phyloP scores from a whole-genome alignment of 2,888 invertebrate genomes.

The Mactromeris polynyma region DNA sequence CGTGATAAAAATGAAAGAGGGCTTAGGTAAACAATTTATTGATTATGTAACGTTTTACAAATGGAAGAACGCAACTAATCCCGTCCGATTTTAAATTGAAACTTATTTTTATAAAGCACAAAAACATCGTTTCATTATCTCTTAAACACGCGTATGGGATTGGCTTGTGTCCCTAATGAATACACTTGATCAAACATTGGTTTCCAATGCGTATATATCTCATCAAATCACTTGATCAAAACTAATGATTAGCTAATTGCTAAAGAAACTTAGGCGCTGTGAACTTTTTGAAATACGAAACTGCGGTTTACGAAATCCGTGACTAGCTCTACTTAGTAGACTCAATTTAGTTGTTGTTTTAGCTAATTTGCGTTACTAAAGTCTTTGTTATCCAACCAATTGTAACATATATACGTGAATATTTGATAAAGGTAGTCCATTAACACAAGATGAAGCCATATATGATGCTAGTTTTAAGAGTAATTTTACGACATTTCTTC shows the following conservation, averaged over 20 bases:
- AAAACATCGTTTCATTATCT: too few species aligned
- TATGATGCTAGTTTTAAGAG: neutral
- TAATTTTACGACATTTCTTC: neutral
- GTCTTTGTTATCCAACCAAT: neutral
- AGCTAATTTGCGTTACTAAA: neutral
- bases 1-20: slow-evolving; percentile 87
- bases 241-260: neutral
- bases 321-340: neutral
- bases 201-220: neutral
- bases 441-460: neutral
- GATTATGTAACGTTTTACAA: too few species aligned
- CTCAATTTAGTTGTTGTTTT: neutral
- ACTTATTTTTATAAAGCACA: too few species aligned
- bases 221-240: neutral
- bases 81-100: too few species aligned
- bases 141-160: too few species aligned
- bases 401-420: neutral
- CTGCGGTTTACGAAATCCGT: neutral
- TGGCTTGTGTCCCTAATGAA: too few species aligned
- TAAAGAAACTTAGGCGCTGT: neutral
- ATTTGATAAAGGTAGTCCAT: neutral
- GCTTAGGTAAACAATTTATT: slow-evolving; percentile 86
- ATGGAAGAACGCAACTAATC: too few species aligned
- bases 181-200: neutral
- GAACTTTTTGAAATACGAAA: neutral